Base-by-base conservation (phyloP, 2,888 invertebrate genomes). In the Andrena haemorrhoa region DNA sequence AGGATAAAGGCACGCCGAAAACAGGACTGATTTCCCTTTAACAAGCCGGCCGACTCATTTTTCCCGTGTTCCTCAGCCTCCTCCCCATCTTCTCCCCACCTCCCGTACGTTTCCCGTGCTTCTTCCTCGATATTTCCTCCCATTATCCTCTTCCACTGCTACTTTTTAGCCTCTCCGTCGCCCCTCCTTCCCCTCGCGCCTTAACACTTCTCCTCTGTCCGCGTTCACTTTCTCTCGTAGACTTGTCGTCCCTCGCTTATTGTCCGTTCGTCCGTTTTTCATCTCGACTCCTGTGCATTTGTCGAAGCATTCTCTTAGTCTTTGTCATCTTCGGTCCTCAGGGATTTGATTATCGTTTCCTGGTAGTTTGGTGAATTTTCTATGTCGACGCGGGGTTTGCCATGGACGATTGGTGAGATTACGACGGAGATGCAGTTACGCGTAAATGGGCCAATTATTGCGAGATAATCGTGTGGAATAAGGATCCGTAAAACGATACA, bases 1-100 rank as follows among this genome's bases (percentile, higher is more conserved):
- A 60, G 61, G 74, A 77, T 88, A 81, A 83, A 86, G 79, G 69
- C 79, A 78, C 71, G 66, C 76, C 72, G 63, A 47, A 76, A 78
- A 70, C 76, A 76, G 73, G 29, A 66, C 82, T 72, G 82, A 65
- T 83, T 84, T 80, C 81, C 71, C 78, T 56, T 79, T 82, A 79
- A 79, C 83, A 61, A 79, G 81, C 72, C 81, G 70, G 60, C 75
- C 61, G 31, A 66, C 66, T 72, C 68, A n/a, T 81, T 74, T 23
- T 76, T 56, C 66, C 65, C 26, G 49, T 58, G 31, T 10, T 20
- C 60, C 49, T 31, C 31, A 35, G 16, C 20, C 20, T 64, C 60
- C 26, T 41, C 16, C 35, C 63, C 49, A 68, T 51, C 64, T 7
- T 23, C 20, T 26, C 63, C 23, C 12, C 16, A 5, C n/a, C 10